Evolutionary conservation across 2,797 vertebrate genomes (phyloP).

Genomic region (Anas flavirostris): DNA sequence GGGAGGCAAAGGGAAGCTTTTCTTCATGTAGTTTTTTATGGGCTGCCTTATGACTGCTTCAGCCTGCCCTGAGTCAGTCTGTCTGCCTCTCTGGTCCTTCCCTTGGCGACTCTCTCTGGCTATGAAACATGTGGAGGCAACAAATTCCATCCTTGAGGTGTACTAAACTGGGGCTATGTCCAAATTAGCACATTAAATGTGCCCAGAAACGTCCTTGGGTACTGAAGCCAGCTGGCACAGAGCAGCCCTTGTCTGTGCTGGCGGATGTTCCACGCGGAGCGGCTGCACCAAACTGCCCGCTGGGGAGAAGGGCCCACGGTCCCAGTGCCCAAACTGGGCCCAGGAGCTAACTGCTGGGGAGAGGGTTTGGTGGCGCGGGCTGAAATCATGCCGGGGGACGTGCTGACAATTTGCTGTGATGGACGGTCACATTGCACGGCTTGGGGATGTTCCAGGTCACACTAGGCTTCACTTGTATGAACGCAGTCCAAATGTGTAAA

Average conservation of each 20-base stretch:
- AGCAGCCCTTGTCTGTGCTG: background rate
- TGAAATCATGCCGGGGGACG: background rate
- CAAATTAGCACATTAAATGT: background rate
- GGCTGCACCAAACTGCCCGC: background rate
- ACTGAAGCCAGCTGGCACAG: slow-evolving; percentile 13
- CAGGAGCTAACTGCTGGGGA: background rate
- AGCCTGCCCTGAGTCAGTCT: background rate
- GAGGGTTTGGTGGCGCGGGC: background rate
- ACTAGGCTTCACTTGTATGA: background rate
- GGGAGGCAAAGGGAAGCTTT: background rate
- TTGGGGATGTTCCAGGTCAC: background rate
- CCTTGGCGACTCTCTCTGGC: background rate
- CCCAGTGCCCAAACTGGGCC: background rate
- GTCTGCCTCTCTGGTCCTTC: background rate
- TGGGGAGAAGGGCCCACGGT: background rate
- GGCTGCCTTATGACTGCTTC: background rate
- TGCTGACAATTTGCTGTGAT: background rate
- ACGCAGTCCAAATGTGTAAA: background rate
- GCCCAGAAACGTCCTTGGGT: background rate
- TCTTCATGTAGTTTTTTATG: background rate
- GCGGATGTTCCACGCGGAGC: background rate
- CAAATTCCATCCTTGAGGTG: background rate
- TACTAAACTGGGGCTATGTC: background rate
- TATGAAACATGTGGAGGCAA: slow-evolving; percentile 20
- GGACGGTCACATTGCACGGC: background rate